Conservation (phyloP, 2,113 vertebrate genomes). For the Epinephelus moara region DNA sequence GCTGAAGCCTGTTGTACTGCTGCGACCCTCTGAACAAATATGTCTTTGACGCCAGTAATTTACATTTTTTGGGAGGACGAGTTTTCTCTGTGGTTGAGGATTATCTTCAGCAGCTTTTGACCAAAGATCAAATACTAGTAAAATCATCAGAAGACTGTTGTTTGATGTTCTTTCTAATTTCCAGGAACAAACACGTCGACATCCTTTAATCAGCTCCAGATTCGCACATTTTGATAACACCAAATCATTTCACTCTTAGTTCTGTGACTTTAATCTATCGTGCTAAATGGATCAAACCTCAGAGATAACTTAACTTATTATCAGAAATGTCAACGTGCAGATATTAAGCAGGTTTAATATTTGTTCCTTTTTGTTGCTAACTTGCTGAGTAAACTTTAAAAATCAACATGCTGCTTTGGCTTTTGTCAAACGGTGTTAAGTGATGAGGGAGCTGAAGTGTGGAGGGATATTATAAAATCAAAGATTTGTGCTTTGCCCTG, state of each 20-base stretch:
- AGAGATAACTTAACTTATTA: background rate
- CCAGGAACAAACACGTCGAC: background rate
- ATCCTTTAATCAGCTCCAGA: constrained; percentile 7
- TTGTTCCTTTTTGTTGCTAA: background rate
- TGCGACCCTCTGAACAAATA: background rate
- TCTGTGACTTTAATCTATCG: background rate
- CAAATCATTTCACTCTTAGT: background rate
- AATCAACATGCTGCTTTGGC: background rate
- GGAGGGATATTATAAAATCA: background rate
- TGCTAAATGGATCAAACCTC: background rate
- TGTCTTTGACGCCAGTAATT: background rate
- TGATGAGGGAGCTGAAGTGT: background rate
- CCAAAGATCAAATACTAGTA: constrained; percentile 4
- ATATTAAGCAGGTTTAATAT: background rate
- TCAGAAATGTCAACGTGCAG: background rate
- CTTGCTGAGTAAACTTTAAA: too few relatives aligned
- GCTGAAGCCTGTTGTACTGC: background rate
- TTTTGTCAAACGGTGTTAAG: background rate
- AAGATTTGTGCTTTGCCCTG: background rate
- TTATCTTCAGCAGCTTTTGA: constrained; percentile 24
- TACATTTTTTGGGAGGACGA: background rate
- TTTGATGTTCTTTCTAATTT: background rate
- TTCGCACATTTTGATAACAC: background rate
- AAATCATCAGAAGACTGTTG: background rate
- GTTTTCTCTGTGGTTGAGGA: background rate